These are phyloP conservation scores for Coenonympha glycerion DNA, from an alignment of 2,888 invertebrate species.

Conservation along the genomic window DNA sequence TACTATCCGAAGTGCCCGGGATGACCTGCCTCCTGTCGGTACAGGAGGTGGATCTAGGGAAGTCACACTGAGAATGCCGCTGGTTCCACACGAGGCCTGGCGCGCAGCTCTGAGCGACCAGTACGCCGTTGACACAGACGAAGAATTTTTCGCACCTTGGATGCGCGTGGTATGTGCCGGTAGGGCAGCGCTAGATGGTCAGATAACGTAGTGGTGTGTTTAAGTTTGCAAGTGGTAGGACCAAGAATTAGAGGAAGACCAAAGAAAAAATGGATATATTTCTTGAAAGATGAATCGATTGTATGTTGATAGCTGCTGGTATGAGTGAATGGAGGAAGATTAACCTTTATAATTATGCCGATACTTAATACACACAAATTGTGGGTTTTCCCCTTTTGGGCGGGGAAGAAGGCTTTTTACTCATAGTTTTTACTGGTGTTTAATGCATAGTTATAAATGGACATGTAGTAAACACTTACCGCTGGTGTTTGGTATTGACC, in stretches of 20 bases:
- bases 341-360: too few species aligned
- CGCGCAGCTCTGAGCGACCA: conserved; percentile 83
- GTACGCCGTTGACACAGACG: conserved; percentile 84
- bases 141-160: conserved; percentile 84
- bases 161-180: conserved; percentile 85
- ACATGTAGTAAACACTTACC: conserved; percentile 36
- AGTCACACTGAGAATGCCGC: conserved; percentile 82
- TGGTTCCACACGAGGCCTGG: conserved; percentile 85
- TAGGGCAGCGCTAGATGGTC: conserved; percentile 77
- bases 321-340: too few species aligned
- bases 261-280: too few species aligned
- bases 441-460: not conserved
- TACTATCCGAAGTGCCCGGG: conserved; percentile 41
- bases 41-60: conserved; percentile 81
- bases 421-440: too few species aligned
- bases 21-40: conserved; percentile 50
- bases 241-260: too few species aligned
- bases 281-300: too few species aligned
- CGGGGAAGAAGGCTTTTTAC: too few species aligned
- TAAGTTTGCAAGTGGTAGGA: too few species aligned
- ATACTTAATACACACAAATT: too few species aligned
- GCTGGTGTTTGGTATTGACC: conserved; percentile 48
- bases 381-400: too few species aligned
- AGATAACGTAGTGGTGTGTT: too few species aligned
- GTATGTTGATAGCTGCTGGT: too few species aligned